Evolutionary conservation across 2,888 invertebrate genomes (phyloP).

Genomic region (Pherbina coryleti): DNA sequence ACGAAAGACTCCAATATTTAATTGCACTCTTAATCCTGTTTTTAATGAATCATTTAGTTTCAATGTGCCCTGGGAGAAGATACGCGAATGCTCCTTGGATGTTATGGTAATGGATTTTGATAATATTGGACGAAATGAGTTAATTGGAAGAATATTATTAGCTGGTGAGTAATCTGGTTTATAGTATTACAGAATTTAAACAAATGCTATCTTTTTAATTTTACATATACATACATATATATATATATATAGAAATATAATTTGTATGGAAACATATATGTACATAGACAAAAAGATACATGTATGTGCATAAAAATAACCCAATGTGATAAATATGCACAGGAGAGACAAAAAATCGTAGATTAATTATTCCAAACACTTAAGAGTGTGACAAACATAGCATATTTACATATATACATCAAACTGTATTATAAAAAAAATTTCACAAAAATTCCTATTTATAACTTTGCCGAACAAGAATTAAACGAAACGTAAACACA

Average conservation of each 20-base stretch:
- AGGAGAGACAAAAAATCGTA: too few relatives aligned
- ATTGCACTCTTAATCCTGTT: conserved; percentile 93
- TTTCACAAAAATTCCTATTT: too few relatives aligned
- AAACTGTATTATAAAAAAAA: too few relatives aligned
- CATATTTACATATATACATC: too few relatives aligned
- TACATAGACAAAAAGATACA: conserved; percentile 11
- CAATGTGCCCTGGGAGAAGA: conserved; percentile 97
- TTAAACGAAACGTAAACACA: too few relatives aligned
- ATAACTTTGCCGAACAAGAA: too few relatives aligned
- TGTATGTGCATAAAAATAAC: too few relatives aligned
- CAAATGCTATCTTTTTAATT: too few relatives aligned
- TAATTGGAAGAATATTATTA: conserved; percentile 91
- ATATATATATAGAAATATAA: not conserved
- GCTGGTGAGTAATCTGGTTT: conserved; percentile 75
- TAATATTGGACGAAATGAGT: conserved; percentile 93
- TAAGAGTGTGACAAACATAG: too few relatives aligned
- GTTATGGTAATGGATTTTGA: conserved; percentile 98
- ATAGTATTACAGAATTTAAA: conserved; percentile 2
- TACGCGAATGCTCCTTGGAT: conserved; percentile 92
- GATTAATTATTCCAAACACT: too few relatives aligned
- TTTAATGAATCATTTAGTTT: conserved; percentile 97
- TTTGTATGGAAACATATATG: conserved; percentile 11
- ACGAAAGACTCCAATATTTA: conserved; percentile 94
- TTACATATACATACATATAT: not conserved
- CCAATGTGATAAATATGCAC: too few relatives aligned